These are phyloP conservation scores for Lepidurus couesii DNA, from an alignment of 1,140 invertebrate species.

Conservation along the genomic window DNA sequence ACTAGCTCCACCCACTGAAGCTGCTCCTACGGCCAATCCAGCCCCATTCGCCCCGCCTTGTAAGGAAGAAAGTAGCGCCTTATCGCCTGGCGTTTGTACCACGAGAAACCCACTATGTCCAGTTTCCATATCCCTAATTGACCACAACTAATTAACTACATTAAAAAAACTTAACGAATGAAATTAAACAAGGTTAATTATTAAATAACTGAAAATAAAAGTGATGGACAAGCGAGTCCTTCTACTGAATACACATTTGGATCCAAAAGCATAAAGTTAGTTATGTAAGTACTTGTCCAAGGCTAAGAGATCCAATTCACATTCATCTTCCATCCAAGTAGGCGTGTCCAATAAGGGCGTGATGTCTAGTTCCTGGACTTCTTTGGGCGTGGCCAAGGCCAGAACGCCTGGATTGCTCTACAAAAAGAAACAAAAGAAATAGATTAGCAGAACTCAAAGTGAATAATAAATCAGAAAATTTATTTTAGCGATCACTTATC, in stretches of 20 bases:
- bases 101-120: conserved; percentile 76
- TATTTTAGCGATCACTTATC: neutral
- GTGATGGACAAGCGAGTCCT: too few relatives aligned
- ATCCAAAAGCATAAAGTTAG: neutral
- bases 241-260: too few relatives aligned
- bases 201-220: too few relatives aligned
- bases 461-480: conserved; percentile 33
- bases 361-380: conserved; percentile 97
- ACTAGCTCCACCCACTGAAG: neutral
- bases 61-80: conserved; percentile 50
- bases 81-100: conserved; percentile 78
- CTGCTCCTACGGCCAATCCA: neutral
- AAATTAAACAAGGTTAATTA: too few relatives aligned
- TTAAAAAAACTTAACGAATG: neutral
- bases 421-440: conserved; percentile 35
- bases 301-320: conserved; percentile 88
- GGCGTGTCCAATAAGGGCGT: conserved; percentile 81
- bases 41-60: conserved; percentile 12
- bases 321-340: conserved; percentile 78
- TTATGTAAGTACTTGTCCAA: conserved; percentile 60
- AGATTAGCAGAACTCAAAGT: neutral
- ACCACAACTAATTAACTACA: conserved; percentile 30
- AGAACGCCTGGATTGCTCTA: conserved; percentile 75
- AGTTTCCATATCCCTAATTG: conserved; percentile 55
- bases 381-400: conserved; percentile 86